Evolutionary conservation across 1,140 invertebrate genomes (phyloP).

Genomic region (Helicoverpa zea): DNA sequence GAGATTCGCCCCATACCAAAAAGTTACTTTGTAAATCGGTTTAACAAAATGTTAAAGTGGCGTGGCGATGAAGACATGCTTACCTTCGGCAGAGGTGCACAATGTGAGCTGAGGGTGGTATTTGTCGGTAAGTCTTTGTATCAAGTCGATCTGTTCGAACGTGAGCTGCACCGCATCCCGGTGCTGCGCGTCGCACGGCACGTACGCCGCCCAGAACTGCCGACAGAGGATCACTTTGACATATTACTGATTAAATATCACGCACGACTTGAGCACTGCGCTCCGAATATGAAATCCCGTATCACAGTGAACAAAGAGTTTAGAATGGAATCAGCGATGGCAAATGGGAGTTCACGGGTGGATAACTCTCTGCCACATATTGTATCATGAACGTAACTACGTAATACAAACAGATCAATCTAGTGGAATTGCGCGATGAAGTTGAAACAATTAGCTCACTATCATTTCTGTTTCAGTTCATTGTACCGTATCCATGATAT

Average conservation of each 20-base stretch:
- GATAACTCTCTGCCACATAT: slow-evolving; percentile 47
- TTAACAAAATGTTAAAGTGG: not conserved
- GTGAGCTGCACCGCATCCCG: slow-evolving; percentile 95
- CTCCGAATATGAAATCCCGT: slow-evolving; percentile 65
- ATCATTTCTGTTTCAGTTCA: slow-evolving; percentile 49
- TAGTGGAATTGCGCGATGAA: slow-evolving; percentile 40
- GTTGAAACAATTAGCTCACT: slow-evolving; percentile 48
- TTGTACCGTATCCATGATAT: slow-evolving; percentile 28
- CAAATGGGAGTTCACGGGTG: slow-evolving; percentile 63
- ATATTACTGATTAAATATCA: slow-evolving; percentile 72
- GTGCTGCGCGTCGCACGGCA: slow-evolving; percentile 94
- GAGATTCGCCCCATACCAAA: not conserved
- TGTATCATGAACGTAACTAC: slow-evolving; percentile 11
- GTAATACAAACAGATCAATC: slow-evolving; percentile 43
- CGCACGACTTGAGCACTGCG: slow-evolving; percentile 68
- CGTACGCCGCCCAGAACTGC: slow-evolving; percentile 96
- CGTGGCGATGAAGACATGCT: slow-evolving; percentile 33
- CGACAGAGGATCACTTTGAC: slow-evolving; percentile 53
- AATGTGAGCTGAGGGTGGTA: slow-evolving; percentile 93
- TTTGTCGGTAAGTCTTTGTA: slow-evolving; percentile 93
- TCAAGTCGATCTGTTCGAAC: slow-evolving; percentile 95
- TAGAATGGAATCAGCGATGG: slow-evolving; percentile 61
- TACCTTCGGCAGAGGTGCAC: slow-evolving; percentile 92
- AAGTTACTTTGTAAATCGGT: not conserved
- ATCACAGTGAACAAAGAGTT: slow-evolving; percentile 26